Base-by-base conservation (phyloP, 2,888 invertebrate genomes). In the Fragum sueziense region DNA sequence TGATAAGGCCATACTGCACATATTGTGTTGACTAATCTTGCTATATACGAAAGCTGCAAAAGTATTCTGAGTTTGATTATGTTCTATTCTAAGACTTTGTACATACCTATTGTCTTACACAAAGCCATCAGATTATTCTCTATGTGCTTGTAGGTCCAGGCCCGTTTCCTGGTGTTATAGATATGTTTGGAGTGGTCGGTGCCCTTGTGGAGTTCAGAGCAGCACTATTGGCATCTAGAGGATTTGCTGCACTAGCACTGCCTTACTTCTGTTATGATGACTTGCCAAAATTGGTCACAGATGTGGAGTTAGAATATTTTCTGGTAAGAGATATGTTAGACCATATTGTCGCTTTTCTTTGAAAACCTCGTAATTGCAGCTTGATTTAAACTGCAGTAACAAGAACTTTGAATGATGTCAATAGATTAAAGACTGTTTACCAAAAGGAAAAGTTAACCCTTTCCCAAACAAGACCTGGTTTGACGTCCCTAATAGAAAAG, bases 141-240 rank as follows among this genome's bases (percentile, higher is more conserved):
- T n/a, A n/a, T n/a, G n/a, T n/a, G n/a, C n/a, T 14, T 57, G 1
- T 57, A 87, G 89, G 89, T 37, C 70, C 75, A 0, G 91, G 90
- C 4, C 88, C 89, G 22, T 89, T 86, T 65, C 90, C 89, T 11
- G 91, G 88, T 7, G 87, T 91, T 0, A 87, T 91, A 59, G 91
- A 91, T 73, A 73, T 91, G 85, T 91, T 89, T 80, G 91, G 91
- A 0, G 76, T 86, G 22, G 87, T 85, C 1, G 91, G 91, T 3
- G 90, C 91, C 1, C 37, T 90, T 14, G 76, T 88, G 20, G 89
- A 91, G 70, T 86, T 80, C 71, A 78, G 91, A 27, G 88, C 90
- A 17, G 88, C 91, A 3, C 84, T 91, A 11, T 79, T 91, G 1
- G 91, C 91, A 7, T 88, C 90, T 2, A 72, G 85, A 9, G 91